Conservation (phyloP, 2,888 invertebrate species). For the Drosophila bunnanda region DNA sequence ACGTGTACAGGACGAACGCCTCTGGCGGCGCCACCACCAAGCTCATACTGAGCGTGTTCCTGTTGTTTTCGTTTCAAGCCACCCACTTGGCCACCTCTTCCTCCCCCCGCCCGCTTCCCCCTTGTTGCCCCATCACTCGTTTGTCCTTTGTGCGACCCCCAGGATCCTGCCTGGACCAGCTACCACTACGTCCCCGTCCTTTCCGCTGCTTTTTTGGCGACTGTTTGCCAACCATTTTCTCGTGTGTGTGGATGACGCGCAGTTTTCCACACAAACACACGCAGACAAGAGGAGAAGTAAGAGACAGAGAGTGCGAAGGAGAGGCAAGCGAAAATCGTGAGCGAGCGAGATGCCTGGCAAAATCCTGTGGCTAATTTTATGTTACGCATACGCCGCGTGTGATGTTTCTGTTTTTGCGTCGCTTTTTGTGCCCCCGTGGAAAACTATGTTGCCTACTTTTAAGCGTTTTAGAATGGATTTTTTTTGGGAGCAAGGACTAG, state of each 20-base stretch:
- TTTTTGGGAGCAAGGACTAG: background rate
- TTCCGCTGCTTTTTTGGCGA: slow-evolving; percentile 25
- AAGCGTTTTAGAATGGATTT: slow-evolving; percentile 60
- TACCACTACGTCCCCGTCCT: background rate
- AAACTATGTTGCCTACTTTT: slow-evolving; percentile 71
- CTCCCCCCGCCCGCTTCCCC: background rate
- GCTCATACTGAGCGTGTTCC: slow-evolving; percentile 15
- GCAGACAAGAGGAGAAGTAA: background rate
- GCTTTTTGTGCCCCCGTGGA: slow-evolving; percentile 34
- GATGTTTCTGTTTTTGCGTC: slow-evolving; percentile 31
- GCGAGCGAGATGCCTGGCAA: slow-evolving; percentile 27
- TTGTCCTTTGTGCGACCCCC: slow-evolving; percentile 75
- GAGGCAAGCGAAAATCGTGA: background rate
- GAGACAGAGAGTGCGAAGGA: background rate
- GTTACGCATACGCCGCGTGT: slow-evolving; percentile 68
- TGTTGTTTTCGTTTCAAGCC: slow-evolving; percentile 21
- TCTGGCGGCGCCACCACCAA: slow-evolving; percentile 35
- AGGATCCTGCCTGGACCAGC: slow-evolving; percentile 52
- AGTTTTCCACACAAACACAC: slow-evolving; percentile 33
- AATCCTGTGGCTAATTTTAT: slow-evolving; percentile 68
- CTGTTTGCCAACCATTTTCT: slow-evolving; percentile 42
- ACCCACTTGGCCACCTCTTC: background rate
- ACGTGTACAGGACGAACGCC: slow-evolving; percentile 47
- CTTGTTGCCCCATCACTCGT: slow-evolving; percentile 32
- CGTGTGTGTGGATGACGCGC: slow-evolving; percentile 48